phyloP scores from a whole-genome alignment of 2,888 invertebrate genomes.

The Cosmopolites sordidus region DNA sequence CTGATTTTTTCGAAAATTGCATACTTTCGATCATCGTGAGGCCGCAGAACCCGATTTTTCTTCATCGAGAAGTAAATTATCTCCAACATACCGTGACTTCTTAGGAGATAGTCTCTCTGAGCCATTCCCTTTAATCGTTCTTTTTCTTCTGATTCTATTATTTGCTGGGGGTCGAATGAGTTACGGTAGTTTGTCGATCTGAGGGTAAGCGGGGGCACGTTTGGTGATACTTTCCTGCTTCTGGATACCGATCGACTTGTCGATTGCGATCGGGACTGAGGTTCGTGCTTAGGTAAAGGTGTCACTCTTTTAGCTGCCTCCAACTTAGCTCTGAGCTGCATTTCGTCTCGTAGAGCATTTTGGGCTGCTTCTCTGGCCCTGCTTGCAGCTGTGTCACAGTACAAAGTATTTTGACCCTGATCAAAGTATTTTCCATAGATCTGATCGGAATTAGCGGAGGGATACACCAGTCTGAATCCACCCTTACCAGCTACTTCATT shows the following conservation, averaged over 20 bases:
- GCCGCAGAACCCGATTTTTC: constrained; percentile 61
- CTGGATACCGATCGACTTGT: constrained; percentile 8
- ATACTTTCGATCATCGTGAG: constrained; percentile 64
- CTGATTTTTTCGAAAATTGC: constrained; percentile 53
- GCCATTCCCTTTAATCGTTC: constrained; percentile 62
- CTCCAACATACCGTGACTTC: constrained; percentile 66
- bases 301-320: constrained; percentile 56
- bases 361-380: constrained; percentile 73
- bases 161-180: constrained; percentile 63
- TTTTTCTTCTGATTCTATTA: constrained; percentile 67
- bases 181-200: constrained; percentile 32
- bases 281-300: constrained; percentile 28
- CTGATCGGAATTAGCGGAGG: constrained; percentile 55
- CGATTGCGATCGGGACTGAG: constrained; percentile 3
- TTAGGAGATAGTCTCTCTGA: constrained; percentile 65
- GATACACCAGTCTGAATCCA: constrained; percentile 69
- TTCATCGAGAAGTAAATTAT: constrained; percentile 66
- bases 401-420: constrained; percentile 69
- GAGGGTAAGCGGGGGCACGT: constrained; percentile 6
- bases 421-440: constrained; percentile 66
- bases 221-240: constrained; percentile 2
- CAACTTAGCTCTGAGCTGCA: constrained; percentile 57
- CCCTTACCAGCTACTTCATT: constrained; percentile 56
- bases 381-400: constrained; percentile 68
- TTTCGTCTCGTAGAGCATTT: constrained; percentile 64